Evolutionary conservation across 2,888 invertebrate genomes (phyloP), one percentile per base, ranked within the genome.

Genomic region (Athripsodes cinereus): DNA sequence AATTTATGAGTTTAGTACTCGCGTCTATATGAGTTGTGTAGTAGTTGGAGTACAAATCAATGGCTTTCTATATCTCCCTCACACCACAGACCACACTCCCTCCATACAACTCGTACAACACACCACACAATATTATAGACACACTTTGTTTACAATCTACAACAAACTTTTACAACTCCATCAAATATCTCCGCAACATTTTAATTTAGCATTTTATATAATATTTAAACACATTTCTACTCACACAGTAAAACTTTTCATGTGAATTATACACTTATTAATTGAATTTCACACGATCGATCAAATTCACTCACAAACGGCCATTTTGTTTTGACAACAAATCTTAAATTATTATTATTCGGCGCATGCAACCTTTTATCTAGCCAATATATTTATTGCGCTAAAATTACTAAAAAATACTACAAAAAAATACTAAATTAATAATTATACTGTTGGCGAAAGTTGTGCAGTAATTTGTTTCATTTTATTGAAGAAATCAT

Each of bases 311-410:
- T 62, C 57, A 62, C 53, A 57, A 62, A 61, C 62, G 59, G 64
- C 64, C 64, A 64, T 64, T 59, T 64, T 64, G 64, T 64, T 64
- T 62, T 64, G 64, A 62, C 64, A 64, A 64, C 62, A 64, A 62
- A 56, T 52, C 40, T 40, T 40, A 40, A 40, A 40, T 40, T 40
- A 40, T 40, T 16, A 40, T n/a, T 40, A n/a, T 40, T n/a, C 16
- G 13, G 40, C 40, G 40, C 16, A n/a, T 40, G 16, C 40, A 8
- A 13, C 13, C 13, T 19, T 5, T 20, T 48, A 19, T 48, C 48
- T 48, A 48, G 13, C 48, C 19, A 48, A 48, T 48, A 40, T 13
- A 3, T 40, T 13, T 40, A n/a, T 40, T 40, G 40, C 13, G 13
- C 13, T 13, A 40, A 40, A n/a, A n/a, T 40, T 40, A 13, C 3